Conservation (phyloP, 2,888 invertebrate species). For the Biston betularia region DNA sequence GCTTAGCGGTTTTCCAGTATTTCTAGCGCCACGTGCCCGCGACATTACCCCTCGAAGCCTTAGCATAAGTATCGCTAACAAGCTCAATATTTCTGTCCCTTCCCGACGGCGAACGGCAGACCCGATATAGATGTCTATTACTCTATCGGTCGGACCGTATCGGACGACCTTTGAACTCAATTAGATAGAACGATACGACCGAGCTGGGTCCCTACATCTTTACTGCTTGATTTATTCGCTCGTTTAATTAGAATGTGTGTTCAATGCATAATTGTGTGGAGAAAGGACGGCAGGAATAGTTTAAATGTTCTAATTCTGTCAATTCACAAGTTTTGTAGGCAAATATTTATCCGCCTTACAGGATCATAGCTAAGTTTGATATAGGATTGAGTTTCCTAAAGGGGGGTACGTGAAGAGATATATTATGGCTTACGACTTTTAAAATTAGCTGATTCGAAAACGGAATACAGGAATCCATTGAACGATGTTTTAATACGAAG, state of each 20-base stretch:
- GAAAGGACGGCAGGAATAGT: constrained; percentile 30
- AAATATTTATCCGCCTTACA: no score
- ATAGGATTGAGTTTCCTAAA: no score
- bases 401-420: no score
- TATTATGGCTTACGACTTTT: no score
- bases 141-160: constrained; percentile 43
- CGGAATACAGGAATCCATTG: no score
- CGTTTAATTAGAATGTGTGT: constrained; percentile 47
- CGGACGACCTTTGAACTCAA: constrained; percentile 54
- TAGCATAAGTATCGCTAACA: constrained; percentile 46
- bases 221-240: constrained; percentile 51
- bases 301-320: background rate
- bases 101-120: constrained; percentile 14
- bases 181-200: constrained; percentile 54
- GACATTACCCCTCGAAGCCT: constrained; percentile 1
- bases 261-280: constrained; percentile 31
- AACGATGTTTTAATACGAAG: no score
- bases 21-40: background rate
- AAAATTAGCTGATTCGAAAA: no score
- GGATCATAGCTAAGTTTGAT: no score
- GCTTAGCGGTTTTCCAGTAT: background rate
- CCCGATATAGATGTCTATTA: constrained; percentile 38
- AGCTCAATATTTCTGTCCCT: constrained; percentile 48
- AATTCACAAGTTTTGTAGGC: constrained; percentile 1
- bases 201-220: constrained; percentile 40